These are phyloP conservation scores for Saccostrea echinata DNA, from an alignment of 1,140 invertebrate genomes.

Conservation along the genomic window DNA sequence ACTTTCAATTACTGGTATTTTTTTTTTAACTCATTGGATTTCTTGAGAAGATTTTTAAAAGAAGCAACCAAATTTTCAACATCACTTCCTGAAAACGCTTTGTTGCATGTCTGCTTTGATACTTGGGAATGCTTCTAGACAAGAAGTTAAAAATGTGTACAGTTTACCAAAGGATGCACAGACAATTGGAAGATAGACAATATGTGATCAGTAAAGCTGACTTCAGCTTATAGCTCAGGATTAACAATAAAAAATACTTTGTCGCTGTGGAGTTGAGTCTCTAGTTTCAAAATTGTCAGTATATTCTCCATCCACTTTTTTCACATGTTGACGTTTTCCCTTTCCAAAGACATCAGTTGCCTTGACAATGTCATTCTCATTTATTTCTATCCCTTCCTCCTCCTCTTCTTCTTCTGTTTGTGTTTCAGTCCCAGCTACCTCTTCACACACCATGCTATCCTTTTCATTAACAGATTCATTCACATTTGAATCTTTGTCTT, in stretches of 20 bases:
- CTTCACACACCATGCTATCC: not conserved
- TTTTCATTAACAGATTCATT: slow-evolving; percentile 3
- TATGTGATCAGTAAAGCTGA: not conserved
- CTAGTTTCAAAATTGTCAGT: slow-evolving; percentile 5
- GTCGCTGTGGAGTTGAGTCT: not conserved
- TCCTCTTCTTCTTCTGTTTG: slow-evolving; percentile 28
- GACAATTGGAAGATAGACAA: no score
- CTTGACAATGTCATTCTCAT: slow-evolving; percentile 53
- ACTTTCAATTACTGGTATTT: no score
- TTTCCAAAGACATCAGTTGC: slow-evolving; percentile 52
- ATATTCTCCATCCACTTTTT: slow-evolving; percentile 25
- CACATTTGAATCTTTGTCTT: slow-evolving; percentile 19
- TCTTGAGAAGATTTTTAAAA: no score
- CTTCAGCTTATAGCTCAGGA: no score
- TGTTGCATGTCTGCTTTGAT: no score
- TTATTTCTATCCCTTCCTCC: slow-evolving; percentile 52
- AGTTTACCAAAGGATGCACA: no score
- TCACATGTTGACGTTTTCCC: slow-evolving; percentile 47
- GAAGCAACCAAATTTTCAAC: no score
- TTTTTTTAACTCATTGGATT: no score
- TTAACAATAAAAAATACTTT: not conserved
- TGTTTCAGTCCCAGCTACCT: not conserved
- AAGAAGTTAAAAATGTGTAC: no score
- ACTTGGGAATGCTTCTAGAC: no score
- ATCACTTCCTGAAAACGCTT: no score